Conservation (phyloP, 2,888 invertebrate species). For the Lasioglossum figueresi region DNA sequence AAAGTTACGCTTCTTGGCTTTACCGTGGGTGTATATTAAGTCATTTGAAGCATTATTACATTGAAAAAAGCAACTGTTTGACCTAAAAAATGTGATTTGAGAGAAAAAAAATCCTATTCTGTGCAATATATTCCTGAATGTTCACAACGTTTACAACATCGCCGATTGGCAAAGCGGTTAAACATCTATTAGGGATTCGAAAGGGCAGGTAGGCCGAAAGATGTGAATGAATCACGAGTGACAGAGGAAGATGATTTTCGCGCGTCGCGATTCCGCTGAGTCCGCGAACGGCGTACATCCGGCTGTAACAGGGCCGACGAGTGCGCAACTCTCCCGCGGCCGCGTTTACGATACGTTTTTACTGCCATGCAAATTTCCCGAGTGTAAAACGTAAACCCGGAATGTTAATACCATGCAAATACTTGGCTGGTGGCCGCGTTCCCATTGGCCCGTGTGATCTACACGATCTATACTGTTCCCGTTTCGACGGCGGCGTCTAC, state of each 20-base stretch:
- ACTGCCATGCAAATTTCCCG: slow-evolving; percentile 29
- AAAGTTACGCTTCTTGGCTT: too few species aligned
- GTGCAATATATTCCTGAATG: too few species aligned
- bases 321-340: not conserved
- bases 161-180: too few species aligned
- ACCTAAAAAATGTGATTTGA: too few species aligned
- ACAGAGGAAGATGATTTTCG: not conserved
- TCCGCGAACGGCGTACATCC: not conserved
- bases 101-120: too few species aligned
- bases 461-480: slow-evolving; percentile 20
- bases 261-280: not conserved
- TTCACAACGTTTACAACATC: too few species aligned
- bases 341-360: slow-evolving; percentile 30
- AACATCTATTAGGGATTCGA: too few species aligned
- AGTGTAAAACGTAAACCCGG: slow-evolving; percentile 14
- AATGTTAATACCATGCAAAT: slow-evolving; percentile 31
- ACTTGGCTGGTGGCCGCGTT: not conserved
- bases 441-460: not conserved
- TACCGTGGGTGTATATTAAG: too few species aligned
- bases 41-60: too few species aligned
- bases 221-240: not conserved
- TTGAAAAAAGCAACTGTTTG: too few species aligned
- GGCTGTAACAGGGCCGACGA: slow-evolving; percentile 9
- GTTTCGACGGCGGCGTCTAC: not conserved
- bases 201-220: not conserved